Evolutionary conservation across 2,113 vertebrate species (phyloP).

Genomic region (Drymodes brunneopygia): DNA sequence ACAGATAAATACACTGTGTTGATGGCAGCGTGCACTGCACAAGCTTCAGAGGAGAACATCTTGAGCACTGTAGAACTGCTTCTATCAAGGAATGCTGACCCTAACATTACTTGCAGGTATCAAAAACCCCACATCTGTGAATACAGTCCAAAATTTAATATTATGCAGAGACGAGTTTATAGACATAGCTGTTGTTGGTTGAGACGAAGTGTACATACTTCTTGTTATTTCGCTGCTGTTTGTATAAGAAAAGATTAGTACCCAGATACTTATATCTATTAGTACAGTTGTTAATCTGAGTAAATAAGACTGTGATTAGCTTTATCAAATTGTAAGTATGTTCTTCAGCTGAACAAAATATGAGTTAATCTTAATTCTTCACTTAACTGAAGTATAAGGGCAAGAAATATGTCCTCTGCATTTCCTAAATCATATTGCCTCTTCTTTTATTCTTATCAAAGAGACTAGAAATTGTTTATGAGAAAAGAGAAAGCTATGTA

Average conservation of each 20-base stretch:
- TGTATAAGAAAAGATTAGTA: neutral
- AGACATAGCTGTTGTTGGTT: neutral
- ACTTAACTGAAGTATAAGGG: neutral
- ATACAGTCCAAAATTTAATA: neutral
- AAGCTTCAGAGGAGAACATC: constrained; percentile 80
- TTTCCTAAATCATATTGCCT: neutral
- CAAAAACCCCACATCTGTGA: neutral
- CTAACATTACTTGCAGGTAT: constrained; percentile 86
- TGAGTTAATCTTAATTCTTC: neutral
- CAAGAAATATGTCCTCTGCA: neutral
- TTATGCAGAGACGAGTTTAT: neutral
- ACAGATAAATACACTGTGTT: constrained; percentile 85
- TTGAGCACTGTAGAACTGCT: constrained; percentile 87
- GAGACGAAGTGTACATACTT: neutral
- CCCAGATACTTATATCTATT: neutral
- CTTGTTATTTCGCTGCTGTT: neutral
- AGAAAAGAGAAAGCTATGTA: neutral
- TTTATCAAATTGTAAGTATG: neutral
- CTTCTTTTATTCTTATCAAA: neutral
- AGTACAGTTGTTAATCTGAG: neutral
- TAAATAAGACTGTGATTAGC: neutral
- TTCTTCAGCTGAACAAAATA: neutral
- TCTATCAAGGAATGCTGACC: constrained; percentile 87
- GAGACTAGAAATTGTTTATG: neutral
- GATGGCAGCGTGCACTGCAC: constrained; percentile 85